A percentile compares a stretch with the other conserved stretches of the same genome.
Evolutionary conservation across 2,113 vertebrate genomes (phyloP).

Genomic region (Hoplias malabaricus): DNA sequence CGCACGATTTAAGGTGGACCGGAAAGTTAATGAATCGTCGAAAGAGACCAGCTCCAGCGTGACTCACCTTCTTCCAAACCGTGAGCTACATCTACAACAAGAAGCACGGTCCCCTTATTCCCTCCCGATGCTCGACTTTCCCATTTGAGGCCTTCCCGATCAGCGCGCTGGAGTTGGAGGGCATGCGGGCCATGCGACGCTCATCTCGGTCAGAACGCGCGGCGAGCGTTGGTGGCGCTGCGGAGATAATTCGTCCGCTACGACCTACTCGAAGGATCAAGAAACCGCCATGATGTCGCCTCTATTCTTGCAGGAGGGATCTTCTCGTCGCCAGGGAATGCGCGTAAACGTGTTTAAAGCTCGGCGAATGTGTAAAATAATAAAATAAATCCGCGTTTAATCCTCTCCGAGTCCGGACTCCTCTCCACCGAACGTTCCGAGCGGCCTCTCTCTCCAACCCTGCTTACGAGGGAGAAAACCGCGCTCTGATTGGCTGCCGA

Average conservation of each 20-base stretch:
- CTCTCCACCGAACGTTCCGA: conserved; percentile 75
- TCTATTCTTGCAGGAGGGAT: neutral
- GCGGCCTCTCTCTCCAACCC: conserved; percentile 80
- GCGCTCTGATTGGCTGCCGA: conserved; percentile 59
- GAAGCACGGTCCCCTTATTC: conserved; percentile 67
- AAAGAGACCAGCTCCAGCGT: no score
- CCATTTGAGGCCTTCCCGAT: conserved; percentile 76
- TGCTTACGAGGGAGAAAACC: conserved; percentile 60
- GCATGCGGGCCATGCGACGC: conserved; percentile 72
- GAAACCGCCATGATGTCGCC: conserved; percentile 46
- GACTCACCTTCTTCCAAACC: conserved; percentile 47
- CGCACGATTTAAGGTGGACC: no score
- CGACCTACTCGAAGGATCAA: conserved; percentile 52
- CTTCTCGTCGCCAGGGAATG: no score
- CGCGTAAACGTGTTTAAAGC: neutral
- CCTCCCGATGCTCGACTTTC: conserved; percentile 73
- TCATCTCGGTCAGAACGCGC: conserved; percentile 67
- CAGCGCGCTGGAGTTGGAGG: conserved; percentile 63
- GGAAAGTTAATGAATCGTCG: no score
- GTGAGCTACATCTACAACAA: conserved; percentile 56
- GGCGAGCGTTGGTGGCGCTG: conserved; percentile 35
- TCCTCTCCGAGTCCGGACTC: conserved; percentile 67
- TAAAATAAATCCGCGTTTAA: conserved; percentile 69
- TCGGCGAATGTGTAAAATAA: conserved; percentile 56
- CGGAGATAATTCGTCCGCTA: conserved; percentile 55